phyloP scores from a whole-genome alignment of 2,797 vertebrate species.

The Ptychadena robeensis region DNA sequence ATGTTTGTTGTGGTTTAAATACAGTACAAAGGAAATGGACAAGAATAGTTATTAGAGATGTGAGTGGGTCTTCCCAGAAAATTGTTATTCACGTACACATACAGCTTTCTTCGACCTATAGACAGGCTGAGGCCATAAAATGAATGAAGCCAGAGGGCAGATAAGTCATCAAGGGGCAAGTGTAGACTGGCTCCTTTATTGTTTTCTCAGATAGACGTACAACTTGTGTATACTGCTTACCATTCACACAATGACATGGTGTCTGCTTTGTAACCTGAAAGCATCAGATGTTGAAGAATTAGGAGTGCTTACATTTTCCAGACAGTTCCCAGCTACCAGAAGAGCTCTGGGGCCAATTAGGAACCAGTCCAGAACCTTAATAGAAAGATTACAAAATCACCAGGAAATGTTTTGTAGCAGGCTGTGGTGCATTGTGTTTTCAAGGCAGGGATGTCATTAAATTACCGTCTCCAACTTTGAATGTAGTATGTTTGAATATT shows the following conservation, averaged over 20 bases:
- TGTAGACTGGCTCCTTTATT: background rate
- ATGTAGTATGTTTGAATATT: too few relatives aligned
- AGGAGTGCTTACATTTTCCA: too few relatives aligned
- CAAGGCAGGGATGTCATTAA: too few relatives aligned
- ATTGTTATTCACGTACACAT: background rate
- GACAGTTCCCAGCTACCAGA: too few relatives aligned
- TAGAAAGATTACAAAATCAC: background rate
- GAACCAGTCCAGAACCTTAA: background rate
- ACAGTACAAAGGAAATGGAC: background rate
- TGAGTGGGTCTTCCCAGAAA: background rate
- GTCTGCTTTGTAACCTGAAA: too few relatives aligned
- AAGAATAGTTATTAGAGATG: background rate
- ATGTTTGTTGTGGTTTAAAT: too few relatives aligned
- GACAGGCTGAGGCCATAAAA: background rate
- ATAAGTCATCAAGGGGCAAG: conserved; percentile 23
- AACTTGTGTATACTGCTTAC: background rate
- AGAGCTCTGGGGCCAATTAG: background rate
- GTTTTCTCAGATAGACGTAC: background rate
- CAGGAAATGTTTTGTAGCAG: background rate
- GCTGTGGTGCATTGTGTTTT: background rate
- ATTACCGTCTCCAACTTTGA: too few relatives aligned
- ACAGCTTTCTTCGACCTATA: background rate
- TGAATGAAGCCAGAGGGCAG: background rate
- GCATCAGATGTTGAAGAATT: too few relatives aligned
- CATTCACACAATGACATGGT: background rate